phyloP scores from a whole-genome alignment of 2,113 vertebrate species.

The Daboia siamensis region DNA sequence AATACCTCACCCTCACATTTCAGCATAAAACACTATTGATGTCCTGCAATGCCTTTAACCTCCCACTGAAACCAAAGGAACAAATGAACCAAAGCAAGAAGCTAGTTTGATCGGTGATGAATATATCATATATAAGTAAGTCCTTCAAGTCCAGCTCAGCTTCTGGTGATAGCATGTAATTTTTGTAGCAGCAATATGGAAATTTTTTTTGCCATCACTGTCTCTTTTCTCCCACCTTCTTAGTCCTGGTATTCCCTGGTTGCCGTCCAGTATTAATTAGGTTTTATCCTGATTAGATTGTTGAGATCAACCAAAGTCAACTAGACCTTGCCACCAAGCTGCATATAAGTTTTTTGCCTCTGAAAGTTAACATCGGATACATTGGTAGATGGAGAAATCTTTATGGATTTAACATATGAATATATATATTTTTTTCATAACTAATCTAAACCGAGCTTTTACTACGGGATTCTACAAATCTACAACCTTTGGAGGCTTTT shows the following conservation, averaged over 20 bases:
- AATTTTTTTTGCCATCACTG: background rate
- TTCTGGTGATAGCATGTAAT: background rate
- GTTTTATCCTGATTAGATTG: background rate
- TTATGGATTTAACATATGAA: background rate
- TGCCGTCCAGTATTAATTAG: background rate
- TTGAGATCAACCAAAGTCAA: background rate
- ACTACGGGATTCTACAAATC: background rate
- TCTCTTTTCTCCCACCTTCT: background rate
- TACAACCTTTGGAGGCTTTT: background rate
- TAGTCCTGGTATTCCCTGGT: background rate
- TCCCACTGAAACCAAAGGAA: background rate
- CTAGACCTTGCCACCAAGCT: background rate
- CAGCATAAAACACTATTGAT: background rate
- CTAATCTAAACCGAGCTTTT: background rate
- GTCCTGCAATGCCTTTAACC: background rate
- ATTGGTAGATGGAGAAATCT: background rate
- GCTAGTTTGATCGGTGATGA: background rate
- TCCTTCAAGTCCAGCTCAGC: background rate
- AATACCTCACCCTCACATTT: background rate
- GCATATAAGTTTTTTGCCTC: background rate
- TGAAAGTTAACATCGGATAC: background rate
- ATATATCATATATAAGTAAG: background rate
- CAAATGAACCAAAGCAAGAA: background rate
- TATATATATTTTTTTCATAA: background rate
- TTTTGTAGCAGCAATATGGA: background rate